Evolutionary conservation across 2,113 vertebrate species (phyloP).

Genomic region (Bothrops jararaca): DNA sequence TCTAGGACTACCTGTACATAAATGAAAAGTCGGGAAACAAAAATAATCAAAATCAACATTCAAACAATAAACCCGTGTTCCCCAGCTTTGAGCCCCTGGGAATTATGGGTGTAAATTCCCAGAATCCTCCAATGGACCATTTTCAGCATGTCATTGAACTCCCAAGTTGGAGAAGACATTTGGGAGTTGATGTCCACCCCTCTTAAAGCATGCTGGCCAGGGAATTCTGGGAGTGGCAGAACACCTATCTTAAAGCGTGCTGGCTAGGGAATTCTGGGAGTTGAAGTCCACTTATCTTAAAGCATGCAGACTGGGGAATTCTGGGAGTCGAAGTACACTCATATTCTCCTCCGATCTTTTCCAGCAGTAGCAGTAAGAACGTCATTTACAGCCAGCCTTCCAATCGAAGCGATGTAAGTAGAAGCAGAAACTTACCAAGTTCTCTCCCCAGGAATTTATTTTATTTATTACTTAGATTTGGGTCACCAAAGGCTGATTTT

Average conservation of each 20-base stretch:
- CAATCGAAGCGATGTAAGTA: conserved; percentile 66
- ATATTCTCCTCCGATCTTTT: not conserved
- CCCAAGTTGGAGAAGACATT: not conserved
- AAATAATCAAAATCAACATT: not conserved
- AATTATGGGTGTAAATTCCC: not conserved
- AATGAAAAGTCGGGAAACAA: not conserved
- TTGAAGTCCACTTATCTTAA: too few relatives aligned
- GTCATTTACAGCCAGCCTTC: conserved; percentile 74
- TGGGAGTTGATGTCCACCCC: not conserved
- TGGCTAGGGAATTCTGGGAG: too few relatives aligned
- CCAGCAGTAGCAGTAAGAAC: conserved; percentile 58
- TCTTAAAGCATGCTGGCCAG: too few relatives aligned
- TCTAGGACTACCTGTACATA: not conserved
- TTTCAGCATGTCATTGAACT: not conserved
- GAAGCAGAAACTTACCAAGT: too few relatives aligned
- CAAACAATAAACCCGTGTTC: not conserved
- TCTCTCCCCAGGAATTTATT: not conserved
- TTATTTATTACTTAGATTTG: too few relatives aligned
- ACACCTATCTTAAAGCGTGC: too few relatives aligned
- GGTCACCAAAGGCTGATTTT: not conserved
- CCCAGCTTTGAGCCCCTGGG: not conserved
- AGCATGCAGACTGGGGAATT: too few relatives aligned
- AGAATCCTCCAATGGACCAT: not conserved
- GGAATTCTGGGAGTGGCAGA: too few relatives aligned
- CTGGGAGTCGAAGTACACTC: too few relatives aligned